A percentile compares a stretch with the other conserved stretches of the same genome.
phyloP scores from a whole-genome alignment of 1,140 invertebrate species.

The Drosophila dunni region DNA sequence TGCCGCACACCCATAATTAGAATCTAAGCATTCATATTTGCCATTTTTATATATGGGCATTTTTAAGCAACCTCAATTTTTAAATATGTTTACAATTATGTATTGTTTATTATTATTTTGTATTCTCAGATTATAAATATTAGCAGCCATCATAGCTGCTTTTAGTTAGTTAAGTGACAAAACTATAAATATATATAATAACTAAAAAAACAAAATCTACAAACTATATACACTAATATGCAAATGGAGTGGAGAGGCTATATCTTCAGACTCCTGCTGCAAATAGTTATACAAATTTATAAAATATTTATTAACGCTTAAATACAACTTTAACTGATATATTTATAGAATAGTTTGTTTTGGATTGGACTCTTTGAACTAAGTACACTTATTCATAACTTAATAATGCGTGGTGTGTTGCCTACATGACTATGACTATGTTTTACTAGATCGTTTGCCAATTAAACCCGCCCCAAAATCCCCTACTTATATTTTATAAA shows the following conservation, averaged over 20 bases:
- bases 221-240: constrained; percentile 28
- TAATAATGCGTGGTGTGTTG: constrained; percentile 19
- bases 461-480: neutral
- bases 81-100: constrained; percentile 46
- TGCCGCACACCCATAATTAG: constrained; percentile 12
- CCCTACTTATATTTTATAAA: constrained; percentile 1
- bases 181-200: constrained; percentile 5
- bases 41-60: constrained; percentile 26
- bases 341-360: constrained; percentile 67
- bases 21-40: constrained; percentile 39
- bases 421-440: constrained; percentile 69
- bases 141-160: constrained; percentile 6
- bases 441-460: constrained; percentile 42
- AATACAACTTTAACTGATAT: constrained; percentile 48
- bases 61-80: constrained; percentile 26
- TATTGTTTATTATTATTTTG: constrained; percentile 34
- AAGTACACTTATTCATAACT: constrained; percentile 67
- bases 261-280: constrained; percentile 6
- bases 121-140: constrained; percentile 11
- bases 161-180: constrained; percentile 17
- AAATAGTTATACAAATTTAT: constrained; percentile 57
- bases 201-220: constrained; percentile 32
- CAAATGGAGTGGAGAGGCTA: constrained; percentile 4
- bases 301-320: constrained; percentile 75
- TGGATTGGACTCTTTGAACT: constrained; percentile 62